phyloP scores from a whole-genome alignment of 2,888 invertebrate species.

The Eupsilia transversa region DNA sequence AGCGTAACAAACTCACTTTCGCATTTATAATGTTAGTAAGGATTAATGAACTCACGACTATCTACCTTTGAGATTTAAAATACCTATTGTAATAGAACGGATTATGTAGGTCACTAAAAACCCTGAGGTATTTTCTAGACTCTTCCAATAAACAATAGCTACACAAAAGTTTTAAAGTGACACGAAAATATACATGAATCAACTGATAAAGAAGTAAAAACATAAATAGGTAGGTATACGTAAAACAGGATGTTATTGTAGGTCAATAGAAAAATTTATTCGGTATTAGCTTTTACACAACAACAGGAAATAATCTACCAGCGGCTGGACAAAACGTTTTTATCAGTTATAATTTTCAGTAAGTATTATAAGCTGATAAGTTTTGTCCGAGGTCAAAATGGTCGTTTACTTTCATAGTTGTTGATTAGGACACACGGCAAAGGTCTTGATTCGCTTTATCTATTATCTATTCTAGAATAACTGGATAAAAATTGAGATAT shows the following conservation, averaged over 20 bases:
- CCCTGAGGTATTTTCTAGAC: neutral
- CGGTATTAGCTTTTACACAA: constrained; percentile 46
- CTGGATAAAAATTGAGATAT: too few species aligned
- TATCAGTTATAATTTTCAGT: constrained; percentile 56
- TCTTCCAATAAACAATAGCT: neutral
- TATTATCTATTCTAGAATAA: neutral
- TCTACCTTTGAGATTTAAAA: neutral
- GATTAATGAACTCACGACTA: neutral
- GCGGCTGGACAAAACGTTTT: constrained; percentile 31
- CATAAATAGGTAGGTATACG: neutral
- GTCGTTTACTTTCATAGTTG: constrained; percentile 40
- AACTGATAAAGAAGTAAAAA: constrained; percentile 10
- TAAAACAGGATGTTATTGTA: constrained; percentile 46
- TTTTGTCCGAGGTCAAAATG: constrained; percentile 44
- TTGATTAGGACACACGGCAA: constrained; percentile 31
- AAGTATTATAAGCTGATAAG: constrained; percentile 44
- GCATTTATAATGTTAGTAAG: too few species aligned
- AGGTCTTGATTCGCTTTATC: constrained; percentile 17
- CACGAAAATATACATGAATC: neutral
- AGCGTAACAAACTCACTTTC: too few species aligned
- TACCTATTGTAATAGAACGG: neutral
- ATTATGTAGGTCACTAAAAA: neutral
- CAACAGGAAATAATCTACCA: constrained; percentile 43
- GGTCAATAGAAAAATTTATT: constrained; percentile 46
- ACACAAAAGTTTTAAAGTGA: neutral